Evolutionary conservation across 2,888 invertebrate genomes (phyloP), one percentile per base, ranked within the genome.

Genomic region (Drosophila vallismaia): DNA sequence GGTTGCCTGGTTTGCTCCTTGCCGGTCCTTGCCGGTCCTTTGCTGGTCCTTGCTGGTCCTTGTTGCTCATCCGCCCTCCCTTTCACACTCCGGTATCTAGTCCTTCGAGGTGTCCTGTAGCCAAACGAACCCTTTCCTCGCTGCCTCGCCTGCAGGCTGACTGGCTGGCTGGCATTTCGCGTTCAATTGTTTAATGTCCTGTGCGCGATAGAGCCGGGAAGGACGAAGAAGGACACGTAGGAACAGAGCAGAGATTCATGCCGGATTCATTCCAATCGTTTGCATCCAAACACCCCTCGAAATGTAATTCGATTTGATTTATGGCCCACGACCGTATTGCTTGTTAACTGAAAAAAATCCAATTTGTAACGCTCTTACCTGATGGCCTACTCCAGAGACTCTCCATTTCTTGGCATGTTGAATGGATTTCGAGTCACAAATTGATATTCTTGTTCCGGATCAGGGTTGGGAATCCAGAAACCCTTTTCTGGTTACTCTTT

Each of bases 171-270:
- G 56, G 53, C 78, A 68, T 29, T 77, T 55, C 54, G 51, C 49
- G 31, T 63, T 68, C 77, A 79, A 84, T 81, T 81, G 82, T 81
- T 81, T 67, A 74, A 84, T 81, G 85, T 81, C 85, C 81, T 50
- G 50, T 40, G 45, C 26, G 4, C 19, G 19, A 26, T 31, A 42
- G 51, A 31, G n/a, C 4, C 50, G 51, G 36, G n/a, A n/a, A 5
- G 36, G 14, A 14, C 3, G 7, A 19, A 42, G 12, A 42, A 42
- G 40, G n/a, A 19, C n/a, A 19, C 19, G 19, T 19, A 19, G 19
- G 19, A 19, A 19, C 19, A 1, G 19, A 19, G 19, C 19, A 19
- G 19, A 19, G 19, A 19, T 8, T 36, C 12, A 19, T 14, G 14
- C 40, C 5, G 14, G 40, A 40, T 40, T 7, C 9, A 36, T 36